Evolutionary conservation across 1,140 invertebrate genomes (phyloP).

Genomic region (Drosophila asahinai): DNA sequence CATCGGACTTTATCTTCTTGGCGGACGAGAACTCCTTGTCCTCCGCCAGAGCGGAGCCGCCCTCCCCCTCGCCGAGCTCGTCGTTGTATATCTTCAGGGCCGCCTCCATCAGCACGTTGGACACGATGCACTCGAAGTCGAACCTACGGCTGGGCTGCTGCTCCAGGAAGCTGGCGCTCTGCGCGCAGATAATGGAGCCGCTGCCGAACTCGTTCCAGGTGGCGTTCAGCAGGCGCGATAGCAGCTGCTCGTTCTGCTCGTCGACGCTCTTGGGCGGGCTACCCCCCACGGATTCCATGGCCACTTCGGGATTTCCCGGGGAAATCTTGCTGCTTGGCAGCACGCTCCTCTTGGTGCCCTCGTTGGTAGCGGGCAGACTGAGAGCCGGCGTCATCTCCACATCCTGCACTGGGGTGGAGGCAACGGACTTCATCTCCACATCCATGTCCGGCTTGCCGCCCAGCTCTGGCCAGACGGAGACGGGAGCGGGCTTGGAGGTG

Average conservation of each 20-base stretch:
- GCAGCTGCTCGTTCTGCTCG: slow-evolving; percentile 86
- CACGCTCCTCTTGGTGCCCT: slow-evolving; percentile 79
- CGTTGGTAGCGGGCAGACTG: slow-evolving; percentile 65
- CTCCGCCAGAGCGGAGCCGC: slow-evolving; percentile 15
- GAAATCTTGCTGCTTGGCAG: slow-evolving; percentile 6
- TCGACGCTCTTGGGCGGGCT: slow-evolving; percentile 66
- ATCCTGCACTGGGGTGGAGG: slow-evolving; percentile 62
- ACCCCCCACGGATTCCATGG: neutral
- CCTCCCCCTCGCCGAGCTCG: slow-evolving; percentile 62
- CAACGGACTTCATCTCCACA: slow-evolving; percentile 79
- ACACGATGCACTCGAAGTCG: slow-evolving; percentile 86
- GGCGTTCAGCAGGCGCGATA: slow-evolving; percentile 87
- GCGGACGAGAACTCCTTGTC: slow-evolving; percentile 77
- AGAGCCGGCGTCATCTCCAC: slow-evolving; percentile 53
- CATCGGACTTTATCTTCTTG: slow-evolving; percentile 84
- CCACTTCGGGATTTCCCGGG: neutral
- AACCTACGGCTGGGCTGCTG: slow-evolving; percentile 67
- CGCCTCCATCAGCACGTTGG: slow-evolving; percentile 88
- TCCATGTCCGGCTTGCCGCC: slow-evolving; percentile 65
- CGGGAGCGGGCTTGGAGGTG: neutral
- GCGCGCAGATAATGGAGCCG: slow-evolving; percentile 87
- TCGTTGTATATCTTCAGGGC: slow-evolving; percentile 86
- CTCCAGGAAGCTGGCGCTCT: slow-evolving; percentile 86
- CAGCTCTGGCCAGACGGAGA: slow-evolving; percentile 40
- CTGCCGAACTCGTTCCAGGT: slow-evolving; percentile 87